These are phyloP conservation scores for Melospiza georgiana DNA, from an alignment of 2,113 vertebrate genomes.

Conservation along the genomic window DNA sequence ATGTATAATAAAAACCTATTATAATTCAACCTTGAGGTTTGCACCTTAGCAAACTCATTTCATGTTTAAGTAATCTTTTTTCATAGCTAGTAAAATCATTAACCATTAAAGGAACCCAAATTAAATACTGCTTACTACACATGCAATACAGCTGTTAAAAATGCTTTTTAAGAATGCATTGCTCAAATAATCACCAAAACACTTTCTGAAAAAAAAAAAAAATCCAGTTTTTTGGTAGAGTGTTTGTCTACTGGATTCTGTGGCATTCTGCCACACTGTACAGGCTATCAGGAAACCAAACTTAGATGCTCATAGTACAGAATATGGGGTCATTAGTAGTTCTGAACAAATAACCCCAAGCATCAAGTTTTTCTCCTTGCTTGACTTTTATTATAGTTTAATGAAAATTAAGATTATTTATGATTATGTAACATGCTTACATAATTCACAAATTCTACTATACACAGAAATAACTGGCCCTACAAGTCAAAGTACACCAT, in stretches of 20 bases:
- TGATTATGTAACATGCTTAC: background rate
- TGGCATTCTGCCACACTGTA: background rate
- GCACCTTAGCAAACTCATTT: background rate
- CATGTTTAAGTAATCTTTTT: background rate
- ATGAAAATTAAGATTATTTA: slow-evolving; percentile 4
- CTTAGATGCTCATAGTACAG: background rate
- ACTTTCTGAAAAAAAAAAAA: background rate
- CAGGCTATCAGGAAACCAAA: background rate
- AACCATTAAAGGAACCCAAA: background rate
- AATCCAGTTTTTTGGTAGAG: background rate
- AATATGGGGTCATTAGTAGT: background rate
- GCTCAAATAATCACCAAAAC: background rate
- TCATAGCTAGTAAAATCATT: background rate
- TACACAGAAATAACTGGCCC: background rate
- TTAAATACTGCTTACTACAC: background rate
- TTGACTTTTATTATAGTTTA: background rate
- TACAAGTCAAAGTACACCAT: background rate
- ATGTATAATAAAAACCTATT: background rate
- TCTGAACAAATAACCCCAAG: background rate
- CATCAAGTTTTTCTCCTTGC: background rate
- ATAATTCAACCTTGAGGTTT: background rate
- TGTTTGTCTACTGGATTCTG: background rate
- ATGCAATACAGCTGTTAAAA: background rate
- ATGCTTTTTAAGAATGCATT: background rate
- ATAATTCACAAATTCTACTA: background rate